Percentiles rank a stretch among this genome's conserved stretches.
phyloP scores from a whole-genome alignment of 23 tunicate genomes.

The Phallusia fumigata region DNA sequence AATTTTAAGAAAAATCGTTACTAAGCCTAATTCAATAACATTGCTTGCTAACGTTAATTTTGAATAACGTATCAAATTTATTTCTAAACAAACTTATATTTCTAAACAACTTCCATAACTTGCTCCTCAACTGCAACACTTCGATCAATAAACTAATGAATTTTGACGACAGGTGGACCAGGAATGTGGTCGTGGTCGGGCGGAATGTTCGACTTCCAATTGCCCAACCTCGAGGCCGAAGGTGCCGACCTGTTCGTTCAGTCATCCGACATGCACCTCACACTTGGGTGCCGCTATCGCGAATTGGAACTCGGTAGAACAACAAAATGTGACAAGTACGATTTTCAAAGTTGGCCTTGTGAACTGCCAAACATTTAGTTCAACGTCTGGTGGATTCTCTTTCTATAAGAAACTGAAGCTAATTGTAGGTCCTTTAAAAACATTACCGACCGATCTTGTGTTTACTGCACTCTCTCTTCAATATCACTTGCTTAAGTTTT shows the following conservation, averaged over 20 bases:
- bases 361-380: too few species aligned
- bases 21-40: neutral
- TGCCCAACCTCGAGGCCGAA: constrained; percentile 9
- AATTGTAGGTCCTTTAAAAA: too few species aligned
- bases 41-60: neutral
- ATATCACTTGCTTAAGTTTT: too few species aligned
- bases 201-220: constrained; percentile 55
- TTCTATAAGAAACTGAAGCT: too few species aligned
- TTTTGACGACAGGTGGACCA: constrained; percentile 54
- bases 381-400: too few species aligned
- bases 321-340: constrained; percentile 45
- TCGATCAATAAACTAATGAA: neutral
- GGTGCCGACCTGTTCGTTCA: constrained; percentile 14
- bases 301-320: constrained; percentile 16
- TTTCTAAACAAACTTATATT: too few species aligned
- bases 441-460: too few species aligned
- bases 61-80: neutral
- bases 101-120: too few species aligned
- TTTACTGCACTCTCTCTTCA: too few species aligned
- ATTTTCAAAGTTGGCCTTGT: neutral
- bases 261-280: constrained; percentile 8
- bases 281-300: constrained; percentile 35
- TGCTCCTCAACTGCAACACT: neutral
- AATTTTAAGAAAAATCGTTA: too few species aligned
- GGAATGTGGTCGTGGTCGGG: constrained; percentile 91